Conservation (phyloP, 2,888 invertebrate genomes). For the Heliconius hortense region DNA sequence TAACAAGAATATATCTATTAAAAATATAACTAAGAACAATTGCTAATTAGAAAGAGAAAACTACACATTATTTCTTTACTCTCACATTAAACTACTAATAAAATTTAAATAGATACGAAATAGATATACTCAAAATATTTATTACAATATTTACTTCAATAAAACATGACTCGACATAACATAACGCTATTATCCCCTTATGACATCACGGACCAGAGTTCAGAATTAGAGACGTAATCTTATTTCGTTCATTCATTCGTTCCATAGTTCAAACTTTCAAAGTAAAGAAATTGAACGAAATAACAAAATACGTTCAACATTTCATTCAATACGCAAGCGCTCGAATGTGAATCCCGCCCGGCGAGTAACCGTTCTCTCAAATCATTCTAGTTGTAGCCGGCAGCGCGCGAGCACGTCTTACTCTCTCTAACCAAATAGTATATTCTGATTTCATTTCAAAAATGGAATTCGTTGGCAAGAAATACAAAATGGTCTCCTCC, state of each 20-base stretch:
- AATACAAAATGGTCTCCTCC: conserved; percentile 89
- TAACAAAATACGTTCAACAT: not conserved
- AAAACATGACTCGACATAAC: not conserved
- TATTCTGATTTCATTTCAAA: conserved; percentile 50
- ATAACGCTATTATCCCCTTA: not conserved
- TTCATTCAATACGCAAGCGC: conserved; percentile 48
- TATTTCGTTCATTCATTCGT: conserved; percentile 46
- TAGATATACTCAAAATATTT: not conserved
- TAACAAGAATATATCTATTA: not conserved
- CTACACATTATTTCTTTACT: not conserved
- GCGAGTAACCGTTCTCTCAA: conserved; percentile 37
- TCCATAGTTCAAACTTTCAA: not conserved
- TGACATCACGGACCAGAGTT: conserved; percentile 38
- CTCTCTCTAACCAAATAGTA: conserved; percentile 42
- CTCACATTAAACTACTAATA: not conserved
- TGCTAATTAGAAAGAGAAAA: not conserved
- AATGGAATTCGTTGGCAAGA: conserved; percentile 85
- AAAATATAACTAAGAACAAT: not conserved
- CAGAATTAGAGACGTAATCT: conserved; percentile 33
- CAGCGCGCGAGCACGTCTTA: conserved; percentile 48
- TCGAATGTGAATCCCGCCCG: conserved; percentile 42
- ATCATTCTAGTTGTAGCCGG: conserved; percentile 67
- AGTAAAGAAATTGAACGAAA: not conserved
- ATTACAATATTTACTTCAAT: not conserved
- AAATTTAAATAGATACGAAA: not conserved